A percentile compares a stretch with the other conserved stretches of the same genome.
Conservation (phyloP, 2,888 invertebrate species). For the Lycaena phlaeas region DNA sequence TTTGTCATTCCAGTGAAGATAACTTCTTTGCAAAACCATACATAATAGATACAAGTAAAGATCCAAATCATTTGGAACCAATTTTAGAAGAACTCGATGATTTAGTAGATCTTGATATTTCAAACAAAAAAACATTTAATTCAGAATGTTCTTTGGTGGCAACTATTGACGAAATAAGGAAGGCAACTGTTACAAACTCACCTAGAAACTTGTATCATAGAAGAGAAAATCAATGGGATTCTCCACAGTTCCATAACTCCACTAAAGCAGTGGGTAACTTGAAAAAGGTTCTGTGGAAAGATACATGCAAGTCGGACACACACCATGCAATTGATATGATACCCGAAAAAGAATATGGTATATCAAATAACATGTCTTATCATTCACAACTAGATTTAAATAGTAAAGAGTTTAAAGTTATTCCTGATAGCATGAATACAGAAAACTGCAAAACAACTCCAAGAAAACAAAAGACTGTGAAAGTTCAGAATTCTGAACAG, state of each 20-base stretch:
- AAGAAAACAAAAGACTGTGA: conserved; percentile 38
- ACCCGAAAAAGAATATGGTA: conserved; percentile 53
- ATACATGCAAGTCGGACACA: conserved; percentile 55
- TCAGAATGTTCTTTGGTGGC: conserved; percentile 75
- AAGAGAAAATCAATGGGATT: conserved; percentile 64
- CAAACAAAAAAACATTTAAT: conserved; percentile 52
- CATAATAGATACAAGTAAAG: conserved; percentile 62
- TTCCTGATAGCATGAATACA: conserved; percentile 22
- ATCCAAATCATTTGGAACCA: conserved; percentile 68
- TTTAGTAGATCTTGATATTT: conserved; percentile 51
- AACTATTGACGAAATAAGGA: conserved; percentile 76
- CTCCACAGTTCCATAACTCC: conserved; percentile 44
- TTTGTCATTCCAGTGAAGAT: conserved; percentile 59
- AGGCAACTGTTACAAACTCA: conserved; percentile 69
- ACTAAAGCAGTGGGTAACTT: conserved; percentile 46
- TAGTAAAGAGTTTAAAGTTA: conserved; percentile 35
- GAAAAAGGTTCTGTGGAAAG: conserved; percentile 62
- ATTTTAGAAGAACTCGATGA: conserved; percentile 74
- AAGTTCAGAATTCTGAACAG: conserved; percentile 36
- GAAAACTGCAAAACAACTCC: conserved; percentile 37
- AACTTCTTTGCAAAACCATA: conserved; percentile 73
- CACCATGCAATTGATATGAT: conserved; percentile 58
- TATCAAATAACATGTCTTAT: conserved; percentile 28
- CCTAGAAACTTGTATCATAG: conserved; percentile 72
- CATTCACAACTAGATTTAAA: conserved; percentile 37